Conservation (phyloP, 2,888 invertebrate species). For the Drosophila stalkeri region DNA sequence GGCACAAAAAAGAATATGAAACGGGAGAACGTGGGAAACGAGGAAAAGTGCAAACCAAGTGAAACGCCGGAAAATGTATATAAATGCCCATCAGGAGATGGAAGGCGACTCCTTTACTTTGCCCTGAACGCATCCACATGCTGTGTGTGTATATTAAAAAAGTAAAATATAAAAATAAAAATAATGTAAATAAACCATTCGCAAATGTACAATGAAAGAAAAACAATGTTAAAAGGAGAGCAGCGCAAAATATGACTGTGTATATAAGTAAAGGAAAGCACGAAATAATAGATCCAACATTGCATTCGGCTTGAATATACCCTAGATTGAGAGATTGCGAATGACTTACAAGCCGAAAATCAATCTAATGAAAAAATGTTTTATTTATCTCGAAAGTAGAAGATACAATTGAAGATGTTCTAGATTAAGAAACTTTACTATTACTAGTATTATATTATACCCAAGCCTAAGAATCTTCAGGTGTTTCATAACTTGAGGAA, state of each 20-base stretch:
- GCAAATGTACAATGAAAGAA: slow-evolving; percentile 42
- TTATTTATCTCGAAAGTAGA: neutral
- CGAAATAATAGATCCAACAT: neutral
- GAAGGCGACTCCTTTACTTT: slow-evolving; percentile 28
- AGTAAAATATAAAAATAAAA: slow-evolving; percentile 34
- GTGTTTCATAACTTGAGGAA: no score
- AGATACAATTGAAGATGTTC: neutral
- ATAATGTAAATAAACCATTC: slow-evolving; percentile 51
- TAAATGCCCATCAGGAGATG: slow-evolving; percentile 48
- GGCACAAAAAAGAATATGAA: slow-evolving; percentile 31
- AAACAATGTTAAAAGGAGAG: slow-evolving; percentile 37
- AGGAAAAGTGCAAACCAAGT: slow-evolving; percentile 58
- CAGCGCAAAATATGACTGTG: slow-evolving; percentile 1
- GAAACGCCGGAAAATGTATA: slow-evolving; percentile 42
- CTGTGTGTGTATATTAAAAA: slow-evolving; percentile 14
- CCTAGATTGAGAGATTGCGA: neutral
- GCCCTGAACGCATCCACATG: slow-evolving; percentile 36
- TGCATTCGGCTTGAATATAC: neutral
- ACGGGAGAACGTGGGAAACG: slow-evolving; percentile 11
- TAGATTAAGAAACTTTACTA: no score
- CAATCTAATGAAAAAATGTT: neutral
- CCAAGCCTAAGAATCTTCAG: no score
- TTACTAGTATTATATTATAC: no score
- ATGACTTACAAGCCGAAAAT: neutral
- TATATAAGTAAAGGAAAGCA: slow-evolving; percentile 6